Evolutionary conservation across 2,888 invertebrate genomes (phyloP), one percentile per base, ranked within the genome.

Genomic region (Caenorhabditis plicata): DNA sequence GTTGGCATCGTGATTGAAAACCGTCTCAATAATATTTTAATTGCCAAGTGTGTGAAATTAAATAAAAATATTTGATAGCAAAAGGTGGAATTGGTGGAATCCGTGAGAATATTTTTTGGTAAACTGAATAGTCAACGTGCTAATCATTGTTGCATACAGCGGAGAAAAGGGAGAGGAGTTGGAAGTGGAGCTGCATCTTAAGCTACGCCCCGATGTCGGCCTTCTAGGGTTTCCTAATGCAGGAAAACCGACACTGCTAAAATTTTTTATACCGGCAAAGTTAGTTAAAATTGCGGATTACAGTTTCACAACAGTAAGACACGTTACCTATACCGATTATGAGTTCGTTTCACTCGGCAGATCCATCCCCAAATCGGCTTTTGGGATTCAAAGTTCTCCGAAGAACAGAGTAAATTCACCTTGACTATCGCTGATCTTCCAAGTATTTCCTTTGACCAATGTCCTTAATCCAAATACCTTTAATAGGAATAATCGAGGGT

Each of bases 191-290:
- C 20, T 79, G 11, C 77, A 78, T 48, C 35, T 77, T 13, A 78
- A 78, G 54, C 58, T 78, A 17, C 62, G 68, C 0, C 73, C 78
- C 9, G 79, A 78, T 46, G 50, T 78, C 22, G 78, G 78, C 7
- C 49, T 78, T 4, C 64, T 78, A 13, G 78, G 78, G 2, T 75
- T 77, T 25, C 78, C 78, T 17, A 78, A 78, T 51, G 78, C 78
- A 31, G 78, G 78, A 13, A 78, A 78, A 58, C 77, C 78, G 4
- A 78, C 78, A 1, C 62, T 78, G 15, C 36, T 78, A 41, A 69
- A 76, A 42, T 74, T 78, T 0, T 54, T 78, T 9, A 66, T 76
- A 1, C 78, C 78, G 2, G 64, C 64, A 38, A 69, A 70, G 46
- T 65, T 56, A 13, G 68, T 78, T 19, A 75, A 76, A 62, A 76